Evolutionary conservation across 2,113 vertebrate species (phyloP), one percentile per base, ranked within the genome.

Genomic region (Chionomys nivalis): DNA sequence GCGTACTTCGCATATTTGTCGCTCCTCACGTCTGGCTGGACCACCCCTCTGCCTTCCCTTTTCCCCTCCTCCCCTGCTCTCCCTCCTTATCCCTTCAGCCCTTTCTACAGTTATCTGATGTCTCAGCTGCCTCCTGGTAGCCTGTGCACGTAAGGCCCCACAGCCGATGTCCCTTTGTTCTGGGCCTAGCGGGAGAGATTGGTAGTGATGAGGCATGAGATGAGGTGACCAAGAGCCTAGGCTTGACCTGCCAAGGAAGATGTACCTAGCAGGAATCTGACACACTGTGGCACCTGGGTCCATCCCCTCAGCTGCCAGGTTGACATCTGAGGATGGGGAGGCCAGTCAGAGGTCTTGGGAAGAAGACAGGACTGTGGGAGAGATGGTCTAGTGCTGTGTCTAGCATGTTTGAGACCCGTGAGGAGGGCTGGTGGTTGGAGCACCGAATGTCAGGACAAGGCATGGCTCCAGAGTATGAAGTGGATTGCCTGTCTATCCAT

Each of bases 1-100:
- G 96, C 86, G 92, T 96, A 63, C 92, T 96, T 98, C 76, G 31
- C 95, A 97, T 97, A 94, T 82, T 98, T 97, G 94, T 96, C 94
- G 90, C 96, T 97, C 96, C 88, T 96, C 90, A 63, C 9, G 94
- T 93, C 97, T 97, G 94, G 93, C 77, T 52, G 86, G 58, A 82
- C 83, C 39, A 44, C 85, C 49, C 31, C 2, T 4, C 52, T 44
- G 19, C n/a, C 7, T n/a, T 66, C 58, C 42, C 10, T 44, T 39
- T 21, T 33, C 52, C 58, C 7, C 66, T 75, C 68, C 72, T 85
- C 76, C 61, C 75, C n/a, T 82, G n/a, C 36, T 88, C 23, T n/a
- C 12, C 31, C 75, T 49, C 23, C 89, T 78, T 79, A n/a, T 24
- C 75, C 42, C 73, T 65, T 70, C 42, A 19, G n/a, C 52, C 23